Base-by-base conservation (phyloP, 2,888 invertebrate genomes). In the Rhogogaster chlorosoma region DNA sequence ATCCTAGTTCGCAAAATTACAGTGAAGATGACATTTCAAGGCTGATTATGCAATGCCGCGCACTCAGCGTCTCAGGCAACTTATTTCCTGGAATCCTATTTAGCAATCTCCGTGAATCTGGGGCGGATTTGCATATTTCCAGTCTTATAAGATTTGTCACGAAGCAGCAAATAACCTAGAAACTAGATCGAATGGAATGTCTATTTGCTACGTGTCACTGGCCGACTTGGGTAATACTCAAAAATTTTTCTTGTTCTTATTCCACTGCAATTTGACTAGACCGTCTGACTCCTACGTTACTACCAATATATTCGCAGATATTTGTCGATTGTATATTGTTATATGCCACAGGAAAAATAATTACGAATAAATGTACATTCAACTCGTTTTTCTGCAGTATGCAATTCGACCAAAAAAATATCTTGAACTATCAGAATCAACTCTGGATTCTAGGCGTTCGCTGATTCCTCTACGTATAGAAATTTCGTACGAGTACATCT, bases 81-180 rank as follows among this genome's bases (percentile, higher is more conserved):
- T 80, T 80, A 80, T 80, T 80, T 80, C 80, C 80, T 80, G 80
- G 38, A 80, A 80, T 80, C 61, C 80, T 38, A 80, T 80, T 80
- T 80, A 80, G 80, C 80, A 80, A 80, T 80, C 61, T 80, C 80
- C 61, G 61, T 29, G 61, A 80, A 80, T 80, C 80, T 80, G 26
- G 80, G 80, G 36, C 80, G 45, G 80, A 80, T 80, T 80, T 80
- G 80, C 80, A 80, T 80, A 80, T 80, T 80, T 61, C 80, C 80
- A 80, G 80, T 80, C 80, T 80, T 80, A 80, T 80, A 61, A 80
- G 57, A 80, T 80, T n/a, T 80, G 61, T 80, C 80, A 80, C 80
- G 80, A 80, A 38, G 80, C 49, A 61, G 80, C 80, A 38, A 80
- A 80, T 80, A 80, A 80, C 80, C 80, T 80, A 61, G 80, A 80